Base-by-base conservation (phyloP, 2,113 vertebrate genomes). In the Archilochus colubris region DNA sequence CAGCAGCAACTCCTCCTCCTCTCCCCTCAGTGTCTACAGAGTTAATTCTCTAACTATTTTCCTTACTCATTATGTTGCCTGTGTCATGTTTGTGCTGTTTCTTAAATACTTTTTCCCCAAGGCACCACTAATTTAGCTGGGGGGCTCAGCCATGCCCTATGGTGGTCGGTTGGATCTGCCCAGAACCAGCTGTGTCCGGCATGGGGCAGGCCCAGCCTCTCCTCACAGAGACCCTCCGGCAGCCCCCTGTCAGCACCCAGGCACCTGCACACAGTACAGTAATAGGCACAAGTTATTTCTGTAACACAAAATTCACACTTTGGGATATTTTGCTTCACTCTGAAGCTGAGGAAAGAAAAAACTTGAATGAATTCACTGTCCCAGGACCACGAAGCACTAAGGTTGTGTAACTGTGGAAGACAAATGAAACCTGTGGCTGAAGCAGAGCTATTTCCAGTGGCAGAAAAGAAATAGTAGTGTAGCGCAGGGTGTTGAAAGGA, bases 91-190 rank as follows among this genome's bases (percentile, higher is more conserved):
- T 91, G 85, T 68, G 9, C 53, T 22, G 24, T 53, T 79, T 53
- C 58, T 58, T 31, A 38, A 5, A 6, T 4, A 16, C 0, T 0
- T 7, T 59, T 20, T 3, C 27, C 18, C 14, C 0, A 0, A 23
- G n/a, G 7, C 0, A 1, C 12, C 33, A 9, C 36, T 1, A 1
- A 7, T 28, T 3, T 0, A 3, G 7, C 66, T 7, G 2, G 0
- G 2, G 61, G 62, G 19, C 31, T 20, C 20, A 30, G 50, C 63
- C 0, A 0, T 3, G 4, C 51, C 48, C 43, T 25, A 54, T 0
- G 0, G 23, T 59, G 48, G 31, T 11, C 0, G 2, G 53, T 3
- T 16, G 8, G 64, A 62, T 17, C 30, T 3, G 2, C 31, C 17
- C 40, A 40, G 58, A 80, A 57, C 18, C 1, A 0, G 57, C 51